These are phyloP conservation scores for Zoroaster sp. DNA, from an alignment of 53 echinoderm and acorn worm genomes.

Conservation along the genomic window DNA sequence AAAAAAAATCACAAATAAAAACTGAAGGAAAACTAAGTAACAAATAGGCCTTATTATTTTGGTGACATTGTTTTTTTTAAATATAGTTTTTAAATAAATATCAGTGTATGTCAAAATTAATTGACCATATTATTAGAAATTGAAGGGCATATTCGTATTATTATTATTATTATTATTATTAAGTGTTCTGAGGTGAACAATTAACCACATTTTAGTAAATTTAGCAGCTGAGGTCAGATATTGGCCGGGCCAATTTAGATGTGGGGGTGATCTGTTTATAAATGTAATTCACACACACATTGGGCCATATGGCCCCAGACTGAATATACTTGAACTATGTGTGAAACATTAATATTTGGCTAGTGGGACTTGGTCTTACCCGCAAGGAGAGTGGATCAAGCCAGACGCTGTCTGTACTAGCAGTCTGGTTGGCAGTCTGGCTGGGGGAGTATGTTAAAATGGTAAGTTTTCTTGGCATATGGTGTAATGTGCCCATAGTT, in stretches of 20 bases:
- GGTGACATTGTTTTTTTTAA: no score
- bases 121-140: no score
- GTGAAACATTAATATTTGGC: neutral
- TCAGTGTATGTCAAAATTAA: no score
- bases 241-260: neutral
- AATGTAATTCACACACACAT: neutral
- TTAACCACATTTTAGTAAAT: neutral
- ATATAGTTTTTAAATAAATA: no score
- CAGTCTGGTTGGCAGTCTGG: neutral
- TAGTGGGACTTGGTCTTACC: neutral
- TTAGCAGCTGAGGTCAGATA: neutral
- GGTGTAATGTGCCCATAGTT: neutral
- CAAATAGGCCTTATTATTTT: no score
- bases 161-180: no score
- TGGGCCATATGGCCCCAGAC: neutral
- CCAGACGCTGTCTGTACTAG: constrained; percentile 47
- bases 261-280: neutral
- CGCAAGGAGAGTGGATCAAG: constrained; percentile 9
- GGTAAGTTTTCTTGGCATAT: neutral
- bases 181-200: no score
- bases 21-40: no score
- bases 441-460: neutral
- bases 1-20: no score
- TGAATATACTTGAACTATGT: neutral
- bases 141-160: no score